Conservation (phyloP, 1,140 invertebrate species). For the Melanaphis sacchari region DNA sequence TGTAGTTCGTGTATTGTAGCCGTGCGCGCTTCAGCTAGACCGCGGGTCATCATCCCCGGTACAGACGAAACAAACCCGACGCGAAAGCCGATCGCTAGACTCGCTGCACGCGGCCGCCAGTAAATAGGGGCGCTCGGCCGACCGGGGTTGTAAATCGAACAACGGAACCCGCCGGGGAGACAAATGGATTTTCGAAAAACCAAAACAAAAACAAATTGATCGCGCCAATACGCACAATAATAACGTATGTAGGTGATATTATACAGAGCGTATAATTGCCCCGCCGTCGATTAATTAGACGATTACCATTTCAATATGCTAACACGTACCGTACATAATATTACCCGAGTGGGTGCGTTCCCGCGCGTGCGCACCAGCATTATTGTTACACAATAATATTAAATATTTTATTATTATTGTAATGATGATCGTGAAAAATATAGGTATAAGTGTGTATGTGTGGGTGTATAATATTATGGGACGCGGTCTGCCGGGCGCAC, state of each 20-base stretch:
- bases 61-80: neutral
- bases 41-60: neutral
- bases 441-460: neutral
- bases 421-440: neutral
- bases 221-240: neutral
- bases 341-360: neutral
- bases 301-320: neutral
- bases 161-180: neutral
- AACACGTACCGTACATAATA: neutral
- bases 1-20: neutral
- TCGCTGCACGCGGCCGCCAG: neutral
- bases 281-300: conserved; percentile 18
- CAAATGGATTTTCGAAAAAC: conserved; percentile 1
- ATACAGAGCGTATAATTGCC: neutral
- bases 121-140: neutral
- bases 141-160: neutral
- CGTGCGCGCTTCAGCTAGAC: neutral
- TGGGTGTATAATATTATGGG: neutral
- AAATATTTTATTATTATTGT: conserved; percentile 1
- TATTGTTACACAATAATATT: neutral
- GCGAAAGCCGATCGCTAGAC: neutral
- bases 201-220: neutral
- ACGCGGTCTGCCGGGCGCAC: neutral
- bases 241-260: neutral
- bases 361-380: neutral